Base-by-base conservation (phyloP, 2,113 vertebrate genomes). In the Bubo scandiacus region DNA sequence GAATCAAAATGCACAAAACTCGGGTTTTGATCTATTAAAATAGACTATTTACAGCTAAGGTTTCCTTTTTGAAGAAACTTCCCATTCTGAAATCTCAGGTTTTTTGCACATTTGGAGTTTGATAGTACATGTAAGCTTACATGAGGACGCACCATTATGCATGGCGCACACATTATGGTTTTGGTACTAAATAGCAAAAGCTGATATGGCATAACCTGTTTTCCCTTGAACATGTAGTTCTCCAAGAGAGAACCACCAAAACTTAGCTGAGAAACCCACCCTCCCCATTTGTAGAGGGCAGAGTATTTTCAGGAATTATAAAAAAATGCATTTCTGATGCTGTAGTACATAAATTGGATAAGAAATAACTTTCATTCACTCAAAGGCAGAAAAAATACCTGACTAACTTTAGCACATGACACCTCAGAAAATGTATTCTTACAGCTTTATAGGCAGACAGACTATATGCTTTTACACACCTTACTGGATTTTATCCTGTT, bases 1-100 rank as follows among this genome's bases (percentile, higher is more conserved):
- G 73, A 47, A 59, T 40, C 62, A 83, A 74, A 95, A 62, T 0
- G 9, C 77, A 57, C 34, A 23, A 36, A 78, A 57, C 21, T 62
- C 59, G 25, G 57, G 86, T 22, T 96, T 94, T 96, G 95, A 95
- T 96, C 84, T 95, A 92, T 73, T 92, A 82, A 92, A 96, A 95
- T 15, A 89, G 83, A 58, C 32, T 97, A 87, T 90, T 94, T 87
- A 92, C 40, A 90, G 89, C 58, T 86, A 58, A 63, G 19, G 27
- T 61, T 90, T 88, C 67, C 57, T 79, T 90, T 94, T 10, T 52
- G 45, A 86, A 95, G 65, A 15, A 93, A 68, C 71, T 88, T 86
- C 85, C 81, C 58, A 45, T 71, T 59, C 52, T 87, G 49, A 92
- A 86, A 79, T 66, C 43, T 45, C 43, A 45, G 43, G 43, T 22